Evolutionary conservation across 2,888 invertebrate species (phyloP).

Genomic region (Petrophora chlorosata): DNA sequence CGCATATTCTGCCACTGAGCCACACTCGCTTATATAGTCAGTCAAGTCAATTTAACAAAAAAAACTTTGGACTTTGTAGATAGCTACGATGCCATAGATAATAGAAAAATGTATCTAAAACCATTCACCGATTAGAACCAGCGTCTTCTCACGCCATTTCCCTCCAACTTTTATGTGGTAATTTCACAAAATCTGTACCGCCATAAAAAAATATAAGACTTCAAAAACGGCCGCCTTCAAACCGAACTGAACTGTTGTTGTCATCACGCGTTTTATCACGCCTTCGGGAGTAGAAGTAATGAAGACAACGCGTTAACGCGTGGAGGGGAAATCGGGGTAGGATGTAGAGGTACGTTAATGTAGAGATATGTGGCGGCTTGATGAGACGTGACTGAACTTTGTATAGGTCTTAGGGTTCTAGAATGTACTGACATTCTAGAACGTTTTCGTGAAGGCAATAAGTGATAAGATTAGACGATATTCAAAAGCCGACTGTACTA

Average conservation of each 20-base stretch:
- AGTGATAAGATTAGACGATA: no score
- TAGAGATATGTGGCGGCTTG: no score
- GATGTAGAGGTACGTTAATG: no score
- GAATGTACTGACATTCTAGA: no score
- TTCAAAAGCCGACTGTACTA: no score
- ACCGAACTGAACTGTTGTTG: constrained; percentile 6
- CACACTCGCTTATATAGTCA: no score
- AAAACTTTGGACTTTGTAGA: no score
- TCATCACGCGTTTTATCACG: constrained; percentile 9
- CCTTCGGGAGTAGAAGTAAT: constrained; percentile 7
- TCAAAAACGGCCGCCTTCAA: constrained; percentile 2
- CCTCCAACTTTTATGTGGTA: constrained; percentile 16
- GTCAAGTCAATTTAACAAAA: no score
- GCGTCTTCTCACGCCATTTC: background rate
- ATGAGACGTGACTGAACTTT: background rate
- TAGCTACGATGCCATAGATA: background rate
- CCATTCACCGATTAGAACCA: constrained; percentile 5
- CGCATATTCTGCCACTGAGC: no score
- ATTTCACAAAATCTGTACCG: constrained; percentile 14
- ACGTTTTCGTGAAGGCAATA: no score
- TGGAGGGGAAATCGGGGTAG: background rate
- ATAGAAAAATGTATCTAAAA: background rate
- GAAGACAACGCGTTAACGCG: constrained; percentile 4
- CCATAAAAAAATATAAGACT: constrained; percentile 22
- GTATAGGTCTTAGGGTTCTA: no score